Base-by-base conservation (phyloP, 2,113 vertebrate species). In the Seriola rivoliana region DNA sequence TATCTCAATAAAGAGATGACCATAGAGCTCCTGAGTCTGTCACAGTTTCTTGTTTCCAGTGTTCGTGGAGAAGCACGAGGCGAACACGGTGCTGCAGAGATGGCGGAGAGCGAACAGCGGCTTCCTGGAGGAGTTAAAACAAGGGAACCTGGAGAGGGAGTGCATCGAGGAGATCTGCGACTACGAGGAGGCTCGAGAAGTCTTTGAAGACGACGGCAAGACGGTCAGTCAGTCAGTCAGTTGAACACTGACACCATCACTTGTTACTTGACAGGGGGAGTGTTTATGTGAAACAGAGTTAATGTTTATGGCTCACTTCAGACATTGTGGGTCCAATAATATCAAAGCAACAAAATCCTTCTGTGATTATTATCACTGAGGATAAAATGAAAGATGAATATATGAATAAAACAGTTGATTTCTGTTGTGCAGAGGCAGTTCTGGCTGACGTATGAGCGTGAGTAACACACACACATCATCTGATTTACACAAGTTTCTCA, bases 101-200 rank as follows among this genome's bases (percentile, higher is more conserved):
- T 25, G 72, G 54, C 82, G 86, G 0, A 95, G 98, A 40, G 97
- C 96, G 0, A 97, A 99, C 85, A 76, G 66, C 3, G 94, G 95
- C 0, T 60, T 94, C 16, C 55, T 95, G 0, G 97, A 98, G 81
- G 97, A 99, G 90, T 0, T 95, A 1, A 96, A 94, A 71, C 0
- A 93, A 75, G 97, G 97, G 5, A 95, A 97, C 84, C 93, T 99
- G 74, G 97, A 99, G 93, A 90, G 97, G n/a, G 98, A 99, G 71
- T 99, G 98, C 62, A 0, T 78, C 0, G 97, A 99, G 82, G 98
- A 99, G 85, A 84, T 83, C 2, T 99, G 98, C 46, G 85, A 93
- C 0, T 96, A 95, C 1, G 98, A 98, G 80, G 98, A 99, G 88
- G 97, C 96, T 1, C 94, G 96, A 0, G 98, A 99, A 68, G 95